Conservation (phyloP, 2,888 invertebrate genomes). For the Gnatocerus cornutus region DNA sequence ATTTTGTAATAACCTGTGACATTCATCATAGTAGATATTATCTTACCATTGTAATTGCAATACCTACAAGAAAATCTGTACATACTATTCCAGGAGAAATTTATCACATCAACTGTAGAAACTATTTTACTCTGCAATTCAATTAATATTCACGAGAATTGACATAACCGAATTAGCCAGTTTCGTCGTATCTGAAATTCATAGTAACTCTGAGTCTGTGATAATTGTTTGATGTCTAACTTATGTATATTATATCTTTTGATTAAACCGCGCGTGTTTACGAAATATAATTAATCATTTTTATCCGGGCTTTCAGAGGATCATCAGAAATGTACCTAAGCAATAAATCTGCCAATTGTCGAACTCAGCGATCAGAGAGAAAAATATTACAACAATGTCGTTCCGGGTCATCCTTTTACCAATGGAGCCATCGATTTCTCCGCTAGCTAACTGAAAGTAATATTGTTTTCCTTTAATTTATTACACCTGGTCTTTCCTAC, state of each 20-base stretch:
- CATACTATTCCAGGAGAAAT: slow-evolving; percentile 8
- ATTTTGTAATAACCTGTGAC: slow-evolving; percentile 23
- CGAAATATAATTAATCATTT: slow-evolving; percentile 23
- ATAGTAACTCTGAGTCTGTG: neutral
- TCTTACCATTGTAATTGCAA: slow-evolving; percentile 37
- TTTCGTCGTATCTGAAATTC: neutral
- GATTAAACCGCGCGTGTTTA: neutral
- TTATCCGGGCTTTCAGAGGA: slow-evolving; percentile 11
- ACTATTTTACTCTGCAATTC: slow-evolving; percentile 2
- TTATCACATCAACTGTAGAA: slow-evolving; percentile 8
- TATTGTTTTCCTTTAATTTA: slow-evolving; percentile 42
- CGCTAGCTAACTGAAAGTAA: slow-evolving; percentile 31
- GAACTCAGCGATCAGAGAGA: slow-evolving; percentile 15
- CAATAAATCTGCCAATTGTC: slow-evolving; percentile 35
- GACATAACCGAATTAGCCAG: neutral
- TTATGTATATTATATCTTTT: too few species aligned
- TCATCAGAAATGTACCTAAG: slow-evolving; percentile 3
- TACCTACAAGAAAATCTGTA: slow-evolving; percentile 31
- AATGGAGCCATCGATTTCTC: slow-evolving; percentile 27
- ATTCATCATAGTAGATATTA: slow-evolving; percentile 29
- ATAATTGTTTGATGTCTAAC: neutral
- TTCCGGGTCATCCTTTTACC: slow-evolving; percentile 1
- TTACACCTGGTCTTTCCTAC: slow-evolving; percentile 24
- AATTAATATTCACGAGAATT: slow-evolving; percentile 19
- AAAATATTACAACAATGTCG: slow-evolving; percentile 21